Evolutionary conservation across 92 coral and sea anemone species (phyloP), one percentile per base, ranked within the genome.

Genomic region (Parazoanthus swiftii): DNA sequence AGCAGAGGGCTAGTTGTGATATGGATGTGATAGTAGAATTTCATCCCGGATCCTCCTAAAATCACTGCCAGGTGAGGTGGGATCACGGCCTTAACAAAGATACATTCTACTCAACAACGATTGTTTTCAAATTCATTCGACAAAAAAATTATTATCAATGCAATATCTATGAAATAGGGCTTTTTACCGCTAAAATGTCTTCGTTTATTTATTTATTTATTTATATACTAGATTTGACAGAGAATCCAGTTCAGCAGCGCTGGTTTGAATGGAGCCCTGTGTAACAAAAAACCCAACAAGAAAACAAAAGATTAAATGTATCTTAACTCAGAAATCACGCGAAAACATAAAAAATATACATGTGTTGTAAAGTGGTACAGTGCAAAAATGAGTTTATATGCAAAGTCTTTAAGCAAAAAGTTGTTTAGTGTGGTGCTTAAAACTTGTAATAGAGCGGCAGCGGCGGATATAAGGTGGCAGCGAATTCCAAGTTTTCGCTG

Each of bases 351-450:
- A 84, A 33, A 63, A 38, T 84, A 84, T 84, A 84, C 88, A 84
- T 3, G 88, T 84, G 88, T 38, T 84, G 54, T 84, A 4, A 81
- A 25, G 86, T 81, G 86, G 86, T 81, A 25, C 86, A 81, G 86
- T 81, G 38, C 86, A 84, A 84, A 84, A 65, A 29, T 84, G 88
- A 35, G 88, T 35, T 66, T 20, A 35, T 84, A 38, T 84, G 88
- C 80, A 84, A 84, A 84, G 9, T 84, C 88, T 84, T 84, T 84
- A 84, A 84, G 59, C 23, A 38, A 84, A 84, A 84, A 84, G 59
- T 84, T 84, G 88, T 84, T 84, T 84, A 84, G 59, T 35, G 88
- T 84, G 88, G 88, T 84, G 88, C 88, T 84, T 84, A 82, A 89
- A 89, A 89, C 78, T 89, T 80, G 86, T 83, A 8, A 86, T 23